A percentile compares a stretch with the other conserved stretches of the same genome.
Evolutionary conservation across 2,888 invertebrate species (phyloP).

Genomic region (Caenorhabditis japonica): DNA sequence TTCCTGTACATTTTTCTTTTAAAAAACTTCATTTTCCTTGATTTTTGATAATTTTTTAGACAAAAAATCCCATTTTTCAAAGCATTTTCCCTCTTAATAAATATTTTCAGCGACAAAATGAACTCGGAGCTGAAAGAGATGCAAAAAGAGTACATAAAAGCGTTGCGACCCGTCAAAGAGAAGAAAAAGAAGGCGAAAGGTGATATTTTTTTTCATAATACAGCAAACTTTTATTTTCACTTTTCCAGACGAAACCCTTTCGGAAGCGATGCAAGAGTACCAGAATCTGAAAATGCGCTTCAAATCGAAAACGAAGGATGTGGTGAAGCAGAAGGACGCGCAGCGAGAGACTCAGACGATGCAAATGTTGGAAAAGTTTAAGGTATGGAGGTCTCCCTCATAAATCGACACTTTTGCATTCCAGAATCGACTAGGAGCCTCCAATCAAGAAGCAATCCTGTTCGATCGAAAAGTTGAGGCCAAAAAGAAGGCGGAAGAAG

Average conservation of each 20-base stretch:
- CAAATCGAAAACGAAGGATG: slow-evolving; percentile 68
- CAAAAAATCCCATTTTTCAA: no score
- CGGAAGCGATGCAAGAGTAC: slow-evolving; percentile 72
- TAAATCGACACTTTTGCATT: no score
- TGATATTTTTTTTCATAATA: no score
- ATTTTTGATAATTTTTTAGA: no score
- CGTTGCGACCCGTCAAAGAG: slow-evolving; percentile 71
- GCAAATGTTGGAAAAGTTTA: slow-evolving; percentile 87
- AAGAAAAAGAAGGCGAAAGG: slow-evolving; percentile 76
- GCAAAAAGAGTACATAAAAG: slow-evolving; percentile 74
- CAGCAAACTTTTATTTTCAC: no score
- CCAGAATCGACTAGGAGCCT: slow-evolving; percentile 75
- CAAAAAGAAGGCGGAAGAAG: slow-evolving; percentile 50
- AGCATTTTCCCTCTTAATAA: no score
- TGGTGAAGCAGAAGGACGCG: slow-evolving; percentile 70
- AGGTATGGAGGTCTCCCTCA: slow-evolving; percentile 71
- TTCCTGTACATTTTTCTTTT: no score
- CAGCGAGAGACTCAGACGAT: slow-evolving; percentile 82
- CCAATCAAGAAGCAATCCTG: slow-evolving; percentile 78
- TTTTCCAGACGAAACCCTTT: slow-evolving; percentile 60
- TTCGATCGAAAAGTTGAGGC: slow-evolving; percentile 77
- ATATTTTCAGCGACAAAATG: slow-evolving; percentile 49
- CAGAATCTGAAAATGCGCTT: slow-evolving; percentile 68
- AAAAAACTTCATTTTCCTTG: no score
- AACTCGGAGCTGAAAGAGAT: slow-evolving; percentile 59